phyloP scores from a whole-genome alignment of 2,797 vertebrate genomes.

The Bovichtus diacanthus region DNA sequence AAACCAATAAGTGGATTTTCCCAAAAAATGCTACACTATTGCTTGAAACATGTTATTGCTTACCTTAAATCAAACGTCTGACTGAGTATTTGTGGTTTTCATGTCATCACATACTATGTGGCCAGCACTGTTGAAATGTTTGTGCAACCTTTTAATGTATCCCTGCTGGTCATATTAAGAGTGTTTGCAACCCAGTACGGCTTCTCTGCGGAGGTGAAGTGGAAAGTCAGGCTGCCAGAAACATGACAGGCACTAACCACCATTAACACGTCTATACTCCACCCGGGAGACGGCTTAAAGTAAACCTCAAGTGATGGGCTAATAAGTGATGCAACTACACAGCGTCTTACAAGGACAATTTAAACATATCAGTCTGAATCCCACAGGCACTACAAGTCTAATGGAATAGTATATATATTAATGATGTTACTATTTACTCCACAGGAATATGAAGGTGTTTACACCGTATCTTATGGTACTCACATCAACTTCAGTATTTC shows the following conservation, averaged over 20 bases:
- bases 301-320: constrained; percentile 39
- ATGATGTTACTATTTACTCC: constrained; percentile 15
- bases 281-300: constrained; percentile 57
- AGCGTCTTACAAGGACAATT: constrained; percentile 34
- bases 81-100: constrained; percentile 32
- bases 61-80: constrained; percentile 36
- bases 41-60: constrained; percentile 22
- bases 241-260: constrained; percentile 64
- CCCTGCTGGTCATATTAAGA: constrained; percentile 63
- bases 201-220: constrained; percentile 62
- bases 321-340: constrained; percentile 47
- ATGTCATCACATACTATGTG: constrained; percentile 32
- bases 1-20: constrained; percentile 9
- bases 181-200: constrained; percentile 49
- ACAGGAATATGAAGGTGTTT: constrained; percentile 23
- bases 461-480: constrained; percentile 28
- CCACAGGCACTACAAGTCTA: constrained; percentile 32
- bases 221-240: constrained; percentile 75
- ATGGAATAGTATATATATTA: constrained; percentile 3
- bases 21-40: not conserved
- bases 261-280: constrained; percentile 68
- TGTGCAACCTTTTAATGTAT: constrained; percentile 60
- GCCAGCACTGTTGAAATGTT: constrained; percentile 47
- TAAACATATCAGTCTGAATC: constrained; percentile 38
- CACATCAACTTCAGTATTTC: constrained; percentile 51